These are phyloP conservation scores for Collichthys lucidus DNA, from an alignment of 2,113 vertebrate genomes.

Conservation along the genomic window DNA sequence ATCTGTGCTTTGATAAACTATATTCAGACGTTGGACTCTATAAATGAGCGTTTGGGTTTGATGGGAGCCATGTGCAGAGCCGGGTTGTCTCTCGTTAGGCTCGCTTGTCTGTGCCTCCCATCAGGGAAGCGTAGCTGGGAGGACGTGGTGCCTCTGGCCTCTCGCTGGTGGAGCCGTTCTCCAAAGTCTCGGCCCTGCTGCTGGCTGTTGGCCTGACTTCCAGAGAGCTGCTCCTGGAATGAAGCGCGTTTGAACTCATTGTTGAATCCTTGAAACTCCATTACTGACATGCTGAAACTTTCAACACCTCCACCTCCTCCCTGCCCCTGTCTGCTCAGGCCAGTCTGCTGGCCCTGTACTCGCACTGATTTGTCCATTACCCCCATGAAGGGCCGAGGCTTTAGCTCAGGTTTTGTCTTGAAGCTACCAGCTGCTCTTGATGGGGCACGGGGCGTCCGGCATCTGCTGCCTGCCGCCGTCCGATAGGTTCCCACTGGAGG, in stretches of 20 bases:
- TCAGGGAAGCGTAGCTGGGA: conserved; percentile 82
- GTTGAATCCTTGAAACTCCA: conserved; percentile 78
- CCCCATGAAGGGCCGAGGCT: conserved; percentile 93
- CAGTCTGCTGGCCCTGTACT: conserved; percentile 86
- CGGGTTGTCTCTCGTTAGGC: conserved; percentile 84
- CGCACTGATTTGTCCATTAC: conserved; percentile 95
- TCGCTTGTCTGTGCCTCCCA: conserved; percentile 82
- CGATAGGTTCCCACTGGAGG: conserved; percentile 87
- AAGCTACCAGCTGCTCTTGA: conserved; percentile 79
- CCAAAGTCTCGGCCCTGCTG: conserved; percentile 78
- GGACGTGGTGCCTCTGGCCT: conserved; percentile 68
- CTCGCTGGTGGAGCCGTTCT: conserved; percentile 82
- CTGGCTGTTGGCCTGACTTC: conserved; percentile 59
- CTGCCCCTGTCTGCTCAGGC: conserved; percentile 85
- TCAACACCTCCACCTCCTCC: conserved; percentile 70
- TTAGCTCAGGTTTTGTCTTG: conserved; percentile 85
- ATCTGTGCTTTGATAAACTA: conserved; percentile 60
- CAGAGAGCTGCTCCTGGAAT: conserved; percentile 74
- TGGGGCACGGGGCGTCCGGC: conserved; percentile 81
- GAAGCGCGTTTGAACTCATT: conserved; percentile 75
- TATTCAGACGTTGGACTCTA: conserved; percentile 95
- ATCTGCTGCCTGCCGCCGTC: conserved; percentile 84
- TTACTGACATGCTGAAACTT: conserved; percentile 69
- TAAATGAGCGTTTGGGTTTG: conserved; percentile 97
- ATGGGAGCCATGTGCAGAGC: conserved; percentile 84